Percentiles rank a stretch among this genome's conserved stretches.
Conservation (phyloP, 23 tunicate species). For the Ascidia mentula region DNA sequence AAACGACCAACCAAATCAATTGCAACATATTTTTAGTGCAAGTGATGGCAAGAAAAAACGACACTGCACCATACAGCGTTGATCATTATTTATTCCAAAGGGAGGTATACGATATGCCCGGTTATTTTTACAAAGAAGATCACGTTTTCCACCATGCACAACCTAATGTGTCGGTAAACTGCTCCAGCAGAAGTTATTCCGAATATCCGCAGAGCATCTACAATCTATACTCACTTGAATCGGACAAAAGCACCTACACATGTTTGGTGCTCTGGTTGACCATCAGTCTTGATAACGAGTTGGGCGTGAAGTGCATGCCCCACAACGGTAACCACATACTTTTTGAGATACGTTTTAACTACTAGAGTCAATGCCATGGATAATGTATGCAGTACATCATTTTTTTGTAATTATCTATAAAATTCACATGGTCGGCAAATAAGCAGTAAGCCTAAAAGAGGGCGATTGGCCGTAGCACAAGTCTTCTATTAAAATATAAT, state of each 20-base stretch:
- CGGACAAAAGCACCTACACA: neutral
- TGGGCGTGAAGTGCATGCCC: neutral
- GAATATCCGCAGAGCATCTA: neutral
- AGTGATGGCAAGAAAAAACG: neutral
- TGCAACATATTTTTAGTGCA: neutral
- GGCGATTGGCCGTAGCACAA: no score
- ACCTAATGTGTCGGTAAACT: neutral
- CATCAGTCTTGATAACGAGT: neutral
- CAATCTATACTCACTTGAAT: neutral
- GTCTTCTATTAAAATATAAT: no score
- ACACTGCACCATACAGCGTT: neutral
- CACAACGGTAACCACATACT: neutral
- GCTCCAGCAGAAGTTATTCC: neutral
- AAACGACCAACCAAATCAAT: neutral
- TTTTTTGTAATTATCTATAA: no score
- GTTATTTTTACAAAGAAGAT: neutral
- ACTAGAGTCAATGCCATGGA: no score
- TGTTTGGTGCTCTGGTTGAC: constrained; percentile 1
- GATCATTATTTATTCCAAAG: neutral
- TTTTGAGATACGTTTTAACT: no score
- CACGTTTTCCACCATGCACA: neutral
- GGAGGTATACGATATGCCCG: constrained; percentile 2
- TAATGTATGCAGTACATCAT: no score
- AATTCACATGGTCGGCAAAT: no score
- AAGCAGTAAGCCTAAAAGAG: no score